These are phyloP conservation scores for Axinella damicornis DNA, from an alignment of 37 sponge, comb jelly and placozoan species.

Conservation along the genomic window DNA sequence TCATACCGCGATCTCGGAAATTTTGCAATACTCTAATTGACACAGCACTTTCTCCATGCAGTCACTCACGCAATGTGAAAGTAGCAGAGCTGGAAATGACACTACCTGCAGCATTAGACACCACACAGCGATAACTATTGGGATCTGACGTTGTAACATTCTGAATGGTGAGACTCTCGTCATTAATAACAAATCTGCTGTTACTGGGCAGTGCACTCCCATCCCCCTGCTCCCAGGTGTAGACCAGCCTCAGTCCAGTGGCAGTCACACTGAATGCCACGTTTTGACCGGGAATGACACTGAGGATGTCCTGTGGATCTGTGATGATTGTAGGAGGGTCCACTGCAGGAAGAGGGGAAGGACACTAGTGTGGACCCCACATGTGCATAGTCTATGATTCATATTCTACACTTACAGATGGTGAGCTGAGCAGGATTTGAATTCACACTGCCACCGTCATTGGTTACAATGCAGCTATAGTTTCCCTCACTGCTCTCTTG, in stretches of 20 bases:
- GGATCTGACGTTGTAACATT: neutral
- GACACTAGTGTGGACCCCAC: too few relatives aligned
- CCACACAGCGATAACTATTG: neutral
- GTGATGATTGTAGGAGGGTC: neutral
- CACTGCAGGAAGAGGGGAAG: neutral
- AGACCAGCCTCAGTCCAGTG: neutral
- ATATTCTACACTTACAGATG: too few relatives aligned
- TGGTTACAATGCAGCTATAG: too few relatives aligned
- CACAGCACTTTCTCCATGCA: too few relatives aligned
- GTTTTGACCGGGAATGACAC: neutral
- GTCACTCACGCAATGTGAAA: constrained; percentile 9
- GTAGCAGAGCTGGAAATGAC: neutral
- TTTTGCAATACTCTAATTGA: too few relatives aligned
- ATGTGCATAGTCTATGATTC: too few relatives aligned
- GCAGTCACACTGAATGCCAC: constrained; percentile 6
- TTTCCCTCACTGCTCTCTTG: too few relatives aligned
- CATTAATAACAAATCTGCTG: neutral
- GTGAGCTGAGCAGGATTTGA: too few relatives aligned
- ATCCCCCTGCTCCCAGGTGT: neutral
- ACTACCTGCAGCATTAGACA: constrained; percentile 12
- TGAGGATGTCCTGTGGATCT: neutral
- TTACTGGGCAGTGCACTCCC: neutral
- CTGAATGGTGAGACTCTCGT: neutral
- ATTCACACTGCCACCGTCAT: too few relatives aligned
- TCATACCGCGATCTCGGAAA: too few relatives aligned